Evolutionary conservation across 1,140 invertebrate genomes (phyloP), one percentile per base, ranked within the genome.

Genomic region (Oncopeltus fasciatus): DNA sequence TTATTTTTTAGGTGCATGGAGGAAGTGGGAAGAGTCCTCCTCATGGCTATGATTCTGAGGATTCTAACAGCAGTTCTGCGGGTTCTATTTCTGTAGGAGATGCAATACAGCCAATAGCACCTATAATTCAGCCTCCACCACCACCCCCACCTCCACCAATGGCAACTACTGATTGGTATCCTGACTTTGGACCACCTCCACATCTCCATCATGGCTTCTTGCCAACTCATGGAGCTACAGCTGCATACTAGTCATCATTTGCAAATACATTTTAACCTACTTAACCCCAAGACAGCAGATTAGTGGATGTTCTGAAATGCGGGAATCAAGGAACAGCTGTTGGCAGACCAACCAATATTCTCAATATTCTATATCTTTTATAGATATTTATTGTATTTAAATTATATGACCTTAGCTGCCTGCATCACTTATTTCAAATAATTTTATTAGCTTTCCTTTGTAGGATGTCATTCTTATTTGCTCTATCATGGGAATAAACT

Each of bases 41-140:
- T n/a, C 62, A 62, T 26, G 69, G 67, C 44, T 80, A 80, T 68
- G 80, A 81, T 62, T 79, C 77, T 28, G 79, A 81, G 64, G 80
- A 81, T 65, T 80, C 78, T 44, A 80, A 78, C 68, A 76, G 76
- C 58, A 77, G 75, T 12, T 76, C 75, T 2, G 71, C 72, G n/a
- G 74, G 73, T 12, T 74, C 73, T 59, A 76, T 77, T 60, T 74
- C 73, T 11, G 74, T 76, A 26, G 73, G 73, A 1, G 69, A 67
- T 79, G 76, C 53, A 77, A 76, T 46, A 75, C 75, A 31, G 74
- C 75, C 29, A 73, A 72, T 18, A 74, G 74, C n/a, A 65, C 71
- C 72, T 20, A 74, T 72, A 71, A 46, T 47, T 64, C 47, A 59
- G 29, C 51, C 68, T 5, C 64, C 67, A 43, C 46, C 60, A 27